These are phyloP conservation scores for Natrix natrix DNA, from an alignment of 2,797 vertebrate species.

Conservation along the genomic window DNA sequence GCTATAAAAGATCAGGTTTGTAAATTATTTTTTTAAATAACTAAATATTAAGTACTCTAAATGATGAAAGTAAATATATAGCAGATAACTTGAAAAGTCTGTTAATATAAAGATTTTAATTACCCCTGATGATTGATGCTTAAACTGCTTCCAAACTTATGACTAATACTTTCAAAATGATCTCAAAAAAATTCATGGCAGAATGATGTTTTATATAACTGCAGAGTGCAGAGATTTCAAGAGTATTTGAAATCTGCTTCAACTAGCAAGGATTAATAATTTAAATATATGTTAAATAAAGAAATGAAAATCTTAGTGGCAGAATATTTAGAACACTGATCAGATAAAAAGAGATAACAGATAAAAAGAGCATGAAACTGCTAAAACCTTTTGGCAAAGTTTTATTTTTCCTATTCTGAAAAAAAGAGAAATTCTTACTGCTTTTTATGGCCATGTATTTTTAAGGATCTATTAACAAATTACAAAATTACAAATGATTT, in stretches of 20 bases:
- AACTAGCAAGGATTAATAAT: background rate
- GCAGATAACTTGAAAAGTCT: conserved; percentile 11
- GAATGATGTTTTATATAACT: background rate
- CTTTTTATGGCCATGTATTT: background rate
- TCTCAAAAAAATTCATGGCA: background rate
- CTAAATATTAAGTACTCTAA: background rate
- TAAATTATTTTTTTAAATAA: conserved; percentile 49
- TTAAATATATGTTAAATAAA: background rate
- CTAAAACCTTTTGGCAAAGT: background rate
- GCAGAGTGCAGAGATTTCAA: background rate
- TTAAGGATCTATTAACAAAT: background rate
- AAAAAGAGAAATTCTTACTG: background rate
- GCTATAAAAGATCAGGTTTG: conserved; percentile 49
- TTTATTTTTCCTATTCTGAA: background rate
- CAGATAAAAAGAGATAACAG: background rate
- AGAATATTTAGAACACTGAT: background rate
- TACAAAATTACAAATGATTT: background rate
- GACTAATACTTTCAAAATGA: background rate
- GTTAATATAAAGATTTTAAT: conserved; percentile 11
- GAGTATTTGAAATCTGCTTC: conserved; percentile 1
- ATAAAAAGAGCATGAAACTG: background rate
- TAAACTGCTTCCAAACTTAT: background rate
- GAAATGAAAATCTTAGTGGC: background rate
- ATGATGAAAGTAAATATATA: conserved; percentile 21
- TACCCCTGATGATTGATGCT: background rate